Conservation (phyloP, 2,888 invertebrate genomes). For the Acleris sparsana region DNA sequence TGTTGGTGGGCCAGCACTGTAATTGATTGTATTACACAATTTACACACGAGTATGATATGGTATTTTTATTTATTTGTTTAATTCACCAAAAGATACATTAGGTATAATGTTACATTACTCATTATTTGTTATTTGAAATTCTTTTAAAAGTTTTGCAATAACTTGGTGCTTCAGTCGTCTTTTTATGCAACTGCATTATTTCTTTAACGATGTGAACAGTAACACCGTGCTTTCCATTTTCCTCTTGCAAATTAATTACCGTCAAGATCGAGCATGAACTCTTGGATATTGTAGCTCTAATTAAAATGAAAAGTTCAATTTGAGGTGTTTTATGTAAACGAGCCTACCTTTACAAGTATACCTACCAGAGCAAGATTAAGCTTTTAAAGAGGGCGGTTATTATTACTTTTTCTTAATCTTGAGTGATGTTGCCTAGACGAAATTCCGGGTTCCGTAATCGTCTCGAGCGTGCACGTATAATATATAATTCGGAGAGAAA, state of each 20-base stretch:
- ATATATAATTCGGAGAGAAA: constrained; percentile 53
- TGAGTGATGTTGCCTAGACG: constrained; percentile 54
- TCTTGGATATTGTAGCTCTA: constrained; percentile 17
- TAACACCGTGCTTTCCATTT: constrained; percentile 6
- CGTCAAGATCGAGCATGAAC: constrained; percentile 1
- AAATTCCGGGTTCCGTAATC: constrained; percentile 54
- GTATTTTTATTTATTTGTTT: too few relatives aligned
- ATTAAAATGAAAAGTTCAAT: constrained; percentile 42
- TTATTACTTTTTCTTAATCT: constrained; percentile 58
- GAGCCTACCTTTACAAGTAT: constrained; percentile 54
- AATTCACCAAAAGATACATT: too few relatives aligned
- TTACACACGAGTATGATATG: too few relatives aligned
- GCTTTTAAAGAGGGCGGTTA: constrained; percentile 54
- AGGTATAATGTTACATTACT: too few relatives aligned
- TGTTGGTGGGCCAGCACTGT: too few relatives aligned
- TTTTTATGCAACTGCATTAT: background rate
- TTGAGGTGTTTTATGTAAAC: constrained; percentile 54
- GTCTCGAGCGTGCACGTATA: constrained; percentile 48
- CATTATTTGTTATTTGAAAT: too few relatives aligned
- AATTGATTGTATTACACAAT: too few relatives aligned
- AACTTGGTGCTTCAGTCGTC: background rate
- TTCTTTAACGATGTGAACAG: background rate
- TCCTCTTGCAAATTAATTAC: constrained; percentile 16
- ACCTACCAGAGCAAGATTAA: constrained; percentile 50
- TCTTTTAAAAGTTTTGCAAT: too few relatives aligned